Base-by-base conservation (phyloP, 2,888 invertebrate genomes). In the Volucella bombylans region DNA sequence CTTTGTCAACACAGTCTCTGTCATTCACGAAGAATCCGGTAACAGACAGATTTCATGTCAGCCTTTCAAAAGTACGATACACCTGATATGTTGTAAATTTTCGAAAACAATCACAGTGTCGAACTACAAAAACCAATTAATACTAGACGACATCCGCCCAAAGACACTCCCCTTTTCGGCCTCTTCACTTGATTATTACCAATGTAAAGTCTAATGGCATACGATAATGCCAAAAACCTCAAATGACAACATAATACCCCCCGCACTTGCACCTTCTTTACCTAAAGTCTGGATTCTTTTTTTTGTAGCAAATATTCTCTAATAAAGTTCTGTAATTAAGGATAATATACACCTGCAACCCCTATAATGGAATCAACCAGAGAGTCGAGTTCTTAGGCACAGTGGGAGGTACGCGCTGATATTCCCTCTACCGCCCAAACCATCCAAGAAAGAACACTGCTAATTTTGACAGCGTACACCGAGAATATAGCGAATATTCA, bases 311-410 rank as follows among this genome's bases (percentile, higher is more conserved):
- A 64, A 45, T 57, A 45, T 52, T 64, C 52, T 45, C 47, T 64
- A 69, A 78, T 73, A 68, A 82, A 79, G 68, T 79, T 82, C 55
- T 64, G 73, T 79, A 79, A 79, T 82, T 78, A 82, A 78, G 73
- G 59, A 69, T 64, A 82, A 79, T 82, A 76, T 31, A 59, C 64
- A 78, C 72, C 78, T 73, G 68, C 82, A 59, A 50, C 71, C 45
- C 64, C 18, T 68, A 31, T n/a, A 73, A 64, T 41, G 31, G 15
- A 65, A 43, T 72, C 61, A 73, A 57, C 45, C 43, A 9, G 38
- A 41, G 38, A 52, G 31, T 43, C 41, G 47, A 52, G n/a, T 76
- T 15, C 49, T 54, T 41, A n/a, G 9, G 10, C 14, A 31, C 31
- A 64, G 76, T 14, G n/a, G 57, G 55, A 14, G 54, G 52, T 45